Evolutionary conservation across 2,888 invertebrate species (phyloP).

Genomic region (Meganola albula): DNA sequence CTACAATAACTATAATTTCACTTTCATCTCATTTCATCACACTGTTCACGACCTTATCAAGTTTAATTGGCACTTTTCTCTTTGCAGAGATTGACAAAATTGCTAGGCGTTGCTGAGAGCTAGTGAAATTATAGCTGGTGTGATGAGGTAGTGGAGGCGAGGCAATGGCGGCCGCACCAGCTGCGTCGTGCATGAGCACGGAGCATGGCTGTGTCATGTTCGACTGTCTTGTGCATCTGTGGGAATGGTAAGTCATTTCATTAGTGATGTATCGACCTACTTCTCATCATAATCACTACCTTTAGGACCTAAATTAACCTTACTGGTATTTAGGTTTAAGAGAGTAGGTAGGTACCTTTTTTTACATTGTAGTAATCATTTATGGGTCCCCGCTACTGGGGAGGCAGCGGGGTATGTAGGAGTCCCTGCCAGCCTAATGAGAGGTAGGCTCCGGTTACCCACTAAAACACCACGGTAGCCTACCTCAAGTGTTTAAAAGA

Average conservation of each 20-base stretch:
- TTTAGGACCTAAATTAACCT: too few species aligned
- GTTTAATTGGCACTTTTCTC: conserved; percentile 57
- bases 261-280: background rate
- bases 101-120: conserved; percentile 31
- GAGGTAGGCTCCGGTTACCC: too few species aligned
- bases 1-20: conserved; percentile 37
- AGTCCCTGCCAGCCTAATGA: too few species aligned
- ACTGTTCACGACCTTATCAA: conserved; percentile 33
- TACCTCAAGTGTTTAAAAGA: too few species aligned
- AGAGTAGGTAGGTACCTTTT: too few species aligned
- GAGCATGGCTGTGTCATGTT: conserved; percentile 72
- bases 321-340: too few species aligned
- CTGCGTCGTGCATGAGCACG: conserved; percentile 63
- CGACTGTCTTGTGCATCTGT: conserved; percentile 66
- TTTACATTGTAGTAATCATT: too few species aligned
- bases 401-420: too few species aligned
- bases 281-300: background rate
- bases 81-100: conserved; percentile 53
- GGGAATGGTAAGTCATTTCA: conserved; percentile 62
- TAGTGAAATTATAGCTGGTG: conserved; percentile 37
- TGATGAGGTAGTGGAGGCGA: conserved; percentile 15
- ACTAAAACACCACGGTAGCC: too few species aligned
- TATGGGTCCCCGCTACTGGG: too few species aligned
- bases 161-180: conserved; percentile 54
- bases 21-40: conserved; percentile 46